Evolutionary conservation across 2,888 invertebrate species (phyloP).

Genomic region (Mellilla xanthometata): DNA sequence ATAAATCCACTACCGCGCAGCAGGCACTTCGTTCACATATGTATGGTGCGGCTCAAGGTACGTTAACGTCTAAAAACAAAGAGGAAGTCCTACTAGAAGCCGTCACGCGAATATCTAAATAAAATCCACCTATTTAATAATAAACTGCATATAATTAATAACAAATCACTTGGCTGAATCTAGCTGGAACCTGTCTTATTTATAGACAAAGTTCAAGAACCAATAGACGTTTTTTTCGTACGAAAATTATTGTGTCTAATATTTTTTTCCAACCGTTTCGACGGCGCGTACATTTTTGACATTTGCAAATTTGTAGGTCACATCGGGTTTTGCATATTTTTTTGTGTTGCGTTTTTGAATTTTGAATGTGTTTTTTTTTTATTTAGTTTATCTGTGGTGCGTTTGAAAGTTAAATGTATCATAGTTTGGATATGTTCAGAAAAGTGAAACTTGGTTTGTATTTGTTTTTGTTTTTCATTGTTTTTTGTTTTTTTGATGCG

Average conservation of each 20-base stretch:
- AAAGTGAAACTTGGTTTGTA: slow-evolving; percentile 5
- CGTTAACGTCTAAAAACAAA: no score
- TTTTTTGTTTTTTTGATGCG: no score
- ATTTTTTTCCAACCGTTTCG: background rate
- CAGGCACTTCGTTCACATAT: no score
- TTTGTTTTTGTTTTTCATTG: no score
- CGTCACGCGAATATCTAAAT: no score
- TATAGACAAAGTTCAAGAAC: background rate
- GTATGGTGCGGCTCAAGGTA: no score
- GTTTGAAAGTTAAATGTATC: slow-evolving; percentile 7
- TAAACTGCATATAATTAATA: slow-evolving; percentile 10
- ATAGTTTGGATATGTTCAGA: slow-evolving; percentile 8
- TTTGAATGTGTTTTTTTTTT: background rate
- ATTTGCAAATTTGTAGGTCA: no score
- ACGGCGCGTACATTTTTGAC: no score
- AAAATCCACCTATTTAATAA: background rate
- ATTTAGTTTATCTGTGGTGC: background rate
- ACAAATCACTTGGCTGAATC: slow-evolving; percentile 7
- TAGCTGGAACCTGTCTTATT: slow-evolving; percentile 11
- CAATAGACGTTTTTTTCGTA: background rate
- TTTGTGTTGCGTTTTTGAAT: no score
- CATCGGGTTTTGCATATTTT: no score
- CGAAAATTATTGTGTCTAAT: background rate
- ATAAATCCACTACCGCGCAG: no score
- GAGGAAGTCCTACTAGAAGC: no score